Evolutionary conservation across 2,888 invertebrate species (phyloP), one percentile per base, ranked within the genome.

Genomic region (Tachina grossa): DNA sequence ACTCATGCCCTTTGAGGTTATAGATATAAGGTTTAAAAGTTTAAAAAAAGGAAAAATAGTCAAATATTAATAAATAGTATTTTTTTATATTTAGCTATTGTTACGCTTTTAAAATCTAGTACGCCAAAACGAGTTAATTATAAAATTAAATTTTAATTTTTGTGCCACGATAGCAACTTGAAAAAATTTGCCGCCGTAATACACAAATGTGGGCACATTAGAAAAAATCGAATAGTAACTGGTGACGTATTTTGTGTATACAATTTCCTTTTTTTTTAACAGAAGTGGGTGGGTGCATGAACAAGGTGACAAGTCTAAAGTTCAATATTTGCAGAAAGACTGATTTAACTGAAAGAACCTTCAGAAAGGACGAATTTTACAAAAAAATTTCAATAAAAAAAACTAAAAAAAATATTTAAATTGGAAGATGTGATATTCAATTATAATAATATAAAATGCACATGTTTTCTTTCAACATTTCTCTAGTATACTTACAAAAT

Each of bases 171-270:
- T 43, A 19, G 10, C 53, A 10, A 53, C 19, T 13, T 9, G n/a
- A n/a, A 0, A 22, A 75, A 22, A 63, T 53, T 3, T 9, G 59
- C 80, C 57, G 47, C 80, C 80, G 66, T 80, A 80, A 66, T 80
- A 10, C 31, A 68, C 22, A n/a, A 55, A 53, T 16, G 55, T 53
- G 57, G 22, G 47, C 19, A 9, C 22, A 8, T 3, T 39, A 9
- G 9, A 51, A 45, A 47, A 55, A 61, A 51, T 14, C 41, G 11
- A 61, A 61, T 49, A 74, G 31, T n/a, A 63, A 75, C 14, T 53
- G 59, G 68, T 84, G 84, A 84, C 84, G 84, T 84, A 80, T 69
- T 57, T 69, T 83, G 47, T 66, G 66, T 72, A 71, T 76, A 61
- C 31, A 55, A 55, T 45, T 41, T 55, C 10, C 14, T 39, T 51